These are phyloP conservation scores for Pseudomyrmex flavicornis DNA, from an alignment of 1,140 invertebrate genomes.

Conservation along the genomic window DNA sequence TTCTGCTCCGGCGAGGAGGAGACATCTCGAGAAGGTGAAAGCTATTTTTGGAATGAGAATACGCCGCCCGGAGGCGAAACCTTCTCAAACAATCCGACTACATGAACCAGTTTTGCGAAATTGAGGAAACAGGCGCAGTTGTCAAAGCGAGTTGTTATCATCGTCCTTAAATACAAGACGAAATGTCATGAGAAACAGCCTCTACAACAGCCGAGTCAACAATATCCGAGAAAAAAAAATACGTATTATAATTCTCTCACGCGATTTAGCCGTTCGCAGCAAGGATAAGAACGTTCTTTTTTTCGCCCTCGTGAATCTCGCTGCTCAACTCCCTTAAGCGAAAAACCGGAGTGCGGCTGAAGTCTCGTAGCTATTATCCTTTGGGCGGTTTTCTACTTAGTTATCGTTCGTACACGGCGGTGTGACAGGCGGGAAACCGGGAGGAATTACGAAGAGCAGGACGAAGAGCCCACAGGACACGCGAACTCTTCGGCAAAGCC, in stretches of 20 bases:
- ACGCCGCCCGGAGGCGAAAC: background rate
- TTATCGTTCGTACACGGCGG: conserved; percentile 69
- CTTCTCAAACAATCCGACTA: conserved; percentile 30
- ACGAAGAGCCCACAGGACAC: background rate
- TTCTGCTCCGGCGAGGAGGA: background rate
- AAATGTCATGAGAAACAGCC: background rate
- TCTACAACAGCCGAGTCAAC: background rate
- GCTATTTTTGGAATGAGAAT: conserved; percentile 37
- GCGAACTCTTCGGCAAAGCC: conserved; percentile 30
- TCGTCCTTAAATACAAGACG: background rate
- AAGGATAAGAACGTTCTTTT: conserved; percentile 18
- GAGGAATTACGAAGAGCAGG: conserved; percentile 6
- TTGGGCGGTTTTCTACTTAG: conserved; percentile 79
- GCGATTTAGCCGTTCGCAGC: background rate
- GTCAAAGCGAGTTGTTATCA: conserved; percentile 26
- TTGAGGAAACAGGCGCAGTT: background rate
- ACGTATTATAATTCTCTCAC: background rate
- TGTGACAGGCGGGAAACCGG: background rate
- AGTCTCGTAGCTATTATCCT: conserved; percentile 79
- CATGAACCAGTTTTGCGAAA: conserved; percentile 28
- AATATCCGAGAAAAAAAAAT: background rate
- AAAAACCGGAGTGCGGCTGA: conserved; percentile 57
- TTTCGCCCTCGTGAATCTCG: conserved; percentile 42
- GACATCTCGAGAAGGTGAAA: conserved; percentile 18
- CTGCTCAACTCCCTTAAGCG: conserved; percentile 60